Evolutionary conservation across 2,113 vertebrate genomes (phyloP).

Genomic region (Austrofundulus limnaeus): DNA sequence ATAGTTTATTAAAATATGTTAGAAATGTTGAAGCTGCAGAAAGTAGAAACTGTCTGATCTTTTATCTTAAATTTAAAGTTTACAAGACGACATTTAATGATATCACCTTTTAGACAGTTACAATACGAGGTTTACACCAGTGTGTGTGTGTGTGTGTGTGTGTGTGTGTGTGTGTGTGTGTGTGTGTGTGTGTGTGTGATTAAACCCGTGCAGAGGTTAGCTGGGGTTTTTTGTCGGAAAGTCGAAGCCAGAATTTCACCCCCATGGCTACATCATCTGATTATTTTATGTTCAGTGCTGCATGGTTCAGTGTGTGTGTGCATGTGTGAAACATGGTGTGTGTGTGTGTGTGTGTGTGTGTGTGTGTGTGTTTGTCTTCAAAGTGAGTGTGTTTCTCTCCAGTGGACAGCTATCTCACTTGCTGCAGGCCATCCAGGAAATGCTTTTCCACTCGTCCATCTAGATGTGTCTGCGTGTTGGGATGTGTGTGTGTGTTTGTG

Average conservation of each 20-base stretch:
- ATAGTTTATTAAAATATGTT: too few species aligned
- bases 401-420: conserved; percentile 47
- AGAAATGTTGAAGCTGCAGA: too few species aligned
- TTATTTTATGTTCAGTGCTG: conserved; percentile 49
- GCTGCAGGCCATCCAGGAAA: conserved; percentile 65
- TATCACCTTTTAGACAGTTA: too few species aligned
- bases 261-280: conserved; percentile 48
- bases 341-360: conserved; percentile 11
- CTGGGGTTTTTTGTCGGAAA: conserved; percentile 21
- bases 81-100: too few species aligned
- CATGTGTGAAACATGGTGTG: conserved; percentile 23
- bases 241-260: conserved; percentile 27
- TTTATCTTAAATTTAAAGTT: too few species aligned
- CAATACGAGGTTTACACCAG: too few species aligned
- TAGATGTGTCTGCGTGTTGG: conserved; percentile 43
- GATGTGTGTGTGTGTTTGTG: conserved; percentile 17
- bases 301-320: conserved; percentile 47
- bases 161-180: conserved; percentile 4
- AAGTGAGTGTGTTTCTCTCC: conserved; percentile 39
- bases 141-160: neutral
- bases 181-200: too few species aligned
- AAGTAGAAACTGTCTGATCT: too few species aligned
- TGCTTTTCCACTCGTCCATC: conserved; percentile 56
- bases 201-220: conserved; percentile 30
- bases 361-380: conserved; percentile 9